These are phyloP conservation scores for Petrocephalus sullivani DNA, from an alignment of 2,797 vertebrate species.

Conservation along the genomic window DNA sequence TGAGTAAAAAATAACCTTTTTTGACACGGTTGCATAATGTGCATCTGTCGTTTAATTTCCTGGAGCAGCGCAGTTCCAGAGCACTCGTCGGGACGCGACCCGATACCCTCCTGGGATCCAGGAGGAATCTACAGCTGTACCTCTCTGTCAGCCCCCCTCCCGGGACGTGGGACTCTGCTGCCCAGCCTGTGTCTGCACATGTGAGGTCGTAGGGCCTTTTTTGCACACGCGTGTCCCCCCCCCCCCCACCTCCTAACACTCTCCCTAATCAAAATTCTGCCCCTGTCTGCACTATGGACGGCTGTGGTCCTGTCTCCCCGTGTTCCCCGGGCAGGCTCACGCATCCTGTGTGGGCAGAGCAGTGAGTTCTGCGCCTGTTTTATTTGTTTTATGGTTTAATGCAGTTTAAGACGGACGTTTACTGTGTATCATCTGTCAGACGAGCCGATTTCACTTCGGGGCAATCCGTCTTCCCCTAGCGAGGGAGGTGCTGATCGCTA, in stretches of 20 bases:
- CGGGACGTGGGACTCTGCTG: not conserved
- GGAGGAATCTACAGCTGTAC: not conserved
- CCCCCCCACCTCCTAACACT: not conserved
- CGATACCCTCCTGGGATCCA: not conserved
- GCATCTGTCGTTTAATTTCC: not conserved
- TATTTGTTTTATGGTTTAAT: conserved; percentile 19
- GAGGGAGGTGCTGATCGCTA: not conserved
- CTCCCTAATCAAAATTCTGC: conserved; percentile 6
- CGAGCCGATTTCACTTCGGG: not conserved
- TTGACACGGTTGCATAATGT: not conserved
- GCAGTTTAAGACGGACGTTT: conserved; percentile 5
- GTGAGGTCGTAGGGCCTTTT: not conserved
- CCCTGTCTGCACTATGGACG: not conserved
- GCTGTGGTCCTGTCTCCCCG: not conserved
- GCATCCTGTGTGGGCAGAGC: not conserved
- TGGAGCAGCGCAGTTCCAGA: not conserved
- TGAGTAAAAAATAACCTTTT: not conserved
- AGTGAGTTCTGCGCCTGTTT: not conserved
- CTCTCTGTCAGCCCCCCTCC: not conserved
- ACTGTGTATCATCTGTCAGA: conserved; percentile 16
- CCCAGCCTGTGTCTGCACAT: not conserved
- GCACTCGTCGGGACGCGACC: not conserved
- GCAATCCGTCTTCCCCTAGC: not conserved
- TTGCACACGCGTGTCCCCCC: not conserved
- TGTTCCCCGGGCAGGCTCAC: not conserved